Evolutionary conservation across 2,797 vertebrate genomes (phyloP), one percentile per base, ranked within the genome.

Genomic region (Muscicapa striata): DNA sequence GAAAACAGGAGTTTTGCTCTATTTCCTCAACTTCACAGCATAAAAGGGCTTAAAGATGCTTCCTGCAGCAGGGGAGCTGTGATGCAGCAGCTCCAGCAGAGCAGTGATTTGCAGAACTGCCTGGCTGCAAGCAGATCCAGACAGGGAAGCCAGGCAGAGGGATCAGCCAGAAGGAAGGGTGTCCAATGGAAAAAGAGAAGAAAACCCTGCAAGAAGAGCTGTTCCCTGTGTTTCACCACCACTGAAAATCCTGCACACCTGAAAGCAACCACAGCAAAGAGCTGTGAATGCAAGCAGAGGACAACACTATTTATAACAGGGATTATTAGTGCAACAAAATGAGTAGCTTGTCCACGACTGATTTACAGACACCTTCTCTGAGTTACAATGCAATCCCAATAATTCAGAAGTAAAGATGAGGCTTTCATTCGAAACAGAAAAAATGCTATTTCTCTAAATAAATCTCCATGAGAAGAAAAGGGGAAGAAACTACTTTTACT

Each of bases 1-100:
- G 81, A 96, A 93, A 92, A 18, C 46, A 79, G 62, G 45, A 84
- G 63, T 66, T 94, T 93, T 67, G 77, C 67, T 92, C 30, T 9
- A 3, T 79, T 89, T 84, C 91, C 75, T 90, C 78, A 48, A 52
- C 72, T 63, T 79, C 11, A 67, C 48, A 57, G 89, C 41, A 57
- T 32, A 46, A 81, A 83, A 91, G 66, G 41, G 75, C 26, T 91
- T n/a, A 30, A 88, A 88, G 90, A 61, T 20, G 70, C 73, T 89
- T 92, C 63, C 80, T 95, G 84, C 80, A 73, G 74, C 74, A 76
- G 41, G 36, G 74, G 70, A 90, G 76, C 32, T 1, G 58, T 38
- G 8, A 66, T 3, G 46, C 22, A 34, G 34, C 41, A 34, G 84
- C 13, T 27, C 1, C 3, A 74, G 76, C 15, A 1, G 29, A 68